Evolutionary conservation across 2,888 invertebrate species (phyloP).

Genomic region (Rhyacophila evoluta): DNA sequence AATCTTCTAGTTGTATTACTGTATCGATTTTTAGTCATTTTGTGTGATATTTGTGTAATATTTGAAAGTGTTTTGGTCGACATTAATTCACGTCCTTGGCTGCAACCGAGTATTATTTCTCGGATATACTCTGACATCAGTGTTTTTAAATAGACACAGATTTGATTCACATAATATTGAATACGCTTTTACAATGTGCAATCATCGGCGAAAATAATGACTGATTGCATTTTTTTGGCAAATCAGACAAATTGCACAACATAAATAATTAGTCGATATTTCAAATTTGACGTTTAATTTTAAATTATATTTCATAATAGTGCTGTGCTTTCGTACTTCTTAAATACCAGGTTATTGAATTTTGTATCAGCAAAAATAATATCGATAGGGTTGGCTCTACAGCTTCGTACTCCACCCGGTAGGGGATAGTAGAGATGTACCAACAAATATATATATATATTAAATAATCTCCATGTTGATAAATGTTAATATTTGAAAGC

Average conservation of each 20-base stretch:
- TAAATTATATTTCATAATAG: neutral
- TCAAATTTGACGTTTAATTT: neutral
- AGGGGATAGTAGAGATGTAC: too few relatives aligned
- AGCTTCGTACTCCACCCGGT: too few relatives aligned
- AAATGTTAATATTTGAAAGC: too few relatives aligned
- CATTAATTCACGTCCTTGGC: neutral
- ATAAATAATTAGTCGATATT: neutral
- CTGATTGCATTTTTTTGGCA: neutral
- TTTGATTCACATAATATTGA: constrained; percentile 35
- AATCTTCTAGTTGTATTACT: neutral
- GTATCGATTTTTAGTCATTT: constrained; percentile 17
- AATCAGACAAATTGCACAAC: neutral
- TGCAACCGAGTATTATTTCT: neutral
- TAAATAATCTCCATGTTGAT: too few relatives aligned
- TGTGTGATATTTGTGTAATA: neutral
- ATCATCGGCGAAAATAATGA: constrained; percentile 9
- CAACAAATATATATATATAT: too few relatives aligned
- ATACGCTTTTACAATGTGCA: neutral
- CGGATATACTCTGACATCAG: constrained; percentile 43
- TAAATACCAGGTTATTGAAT: too few relatives aligned
- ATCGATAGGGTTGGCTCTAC: neutral
- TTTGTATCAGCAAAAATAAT: neutral
- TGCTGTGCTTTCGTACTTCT: neutral
- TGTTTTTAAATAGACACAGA: constrained; percentile 48
- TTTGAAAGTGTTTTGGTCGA: constrained; percentile 1